Percentiles rank a stretch among this genome's conserved stretches.
phyloP scores from a whole-genome alignment of 2,888 invertebrate species.

The Gymnocheta viridis region DNA sequence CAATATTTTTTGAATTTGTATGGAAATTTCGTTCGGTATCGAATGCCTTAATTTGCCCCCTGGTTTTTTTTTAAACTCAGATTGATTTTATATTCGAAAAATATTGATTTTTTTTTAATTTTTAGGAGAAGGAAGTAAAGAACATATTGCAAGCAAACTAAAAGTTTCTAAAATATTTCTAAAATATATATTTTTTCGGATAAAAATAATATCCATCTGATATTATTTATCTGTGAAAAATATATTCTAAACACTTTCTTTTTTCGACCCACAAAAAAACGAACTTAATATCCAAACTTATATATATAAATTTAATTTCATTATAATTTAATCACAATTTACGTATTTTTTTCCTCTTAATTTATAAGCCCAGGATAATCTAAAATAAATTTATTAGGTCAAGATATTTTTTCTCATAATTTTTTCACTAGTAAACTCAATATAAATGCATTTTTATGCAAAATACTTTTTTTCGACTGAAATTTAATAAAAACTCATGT shows the following conservation, averaged over 20 bases:
- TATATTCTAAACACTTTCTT: neutral
- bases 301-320: slow-evolving; percentile 47
- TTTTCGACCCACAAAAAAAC: neutral
- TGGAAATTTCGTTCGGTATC: no score
- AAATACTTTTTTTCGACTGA: neutral
- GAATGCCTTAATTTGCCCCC: no score
- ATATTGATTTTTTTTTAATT: no score
- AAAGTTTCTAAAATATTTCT: no score
- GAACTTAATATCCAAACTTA: slow-evolving; percentile 27
- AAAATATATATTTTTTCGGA: no score
- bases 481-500: slow-evolving; percentile 59
- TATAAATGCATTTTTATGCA: slow-evolving; percentile 38
- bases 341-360: neutral
- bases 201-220: neutral
- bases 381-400: slow-evolving; percentile 63
- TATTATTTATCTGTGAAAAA: no score
- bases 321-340: slow-evolving; percentile 47
- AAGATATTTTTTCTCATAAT: slow-evolving; percentile 39
- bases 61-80: no score
- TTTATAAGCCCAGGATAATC: slow-evolving; percentile 45
- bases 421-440: slow-evolving; percentile 12
- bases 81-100: no score
- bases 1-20: no score
- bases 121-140: no score
- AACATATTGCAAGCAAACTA: no score